Conservation (phyloP, 2,888 invertebrate species). For the Mesodorylaimus sp. region DNA sequence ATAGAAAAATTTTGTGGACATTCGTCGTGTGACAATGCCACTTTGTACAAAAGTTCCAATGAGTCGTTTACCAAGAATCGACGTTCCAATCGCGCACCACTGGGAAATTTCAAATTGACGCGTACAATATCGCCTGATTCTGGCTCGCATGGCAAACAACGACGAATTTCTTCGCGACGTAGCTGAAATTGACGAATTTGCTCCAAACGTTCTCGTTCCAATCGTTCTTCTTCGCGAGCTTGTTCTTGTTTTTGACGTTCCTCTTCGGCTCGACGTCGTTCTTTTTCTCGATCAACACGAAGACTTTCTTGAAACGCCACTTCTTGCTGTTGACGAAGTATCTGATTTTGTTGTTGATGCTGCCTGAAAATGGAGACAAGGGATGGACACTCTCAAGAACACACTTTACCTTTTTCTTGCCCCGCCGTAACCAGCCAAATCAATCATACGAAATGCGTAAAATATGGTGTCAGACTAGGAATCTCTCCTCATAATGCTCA, state of each 20-base stretch:
- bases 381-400: too few species aligned
- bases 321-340: conserved; percentile 72
- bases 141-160: conserved; percentile 1
- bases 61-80: conserved; percentile 29
- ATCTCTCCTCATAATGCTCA: too few species aligned
- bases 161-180: conserved; percentile 1
- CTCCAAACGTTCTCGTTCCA: conserved; percentile 31
- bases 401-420: too few species aligned
- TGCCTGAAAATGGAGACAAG: neutral
- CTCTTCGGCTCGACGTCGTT: conserved; percentile 48
- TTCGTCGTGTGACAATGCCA: conserved; percentile 4
- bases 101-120: conserved; percentile 31
- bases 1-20: conserved; percentile 9
- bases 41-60: conserved; percentile 19
- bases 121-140: conserved; percentile 24
- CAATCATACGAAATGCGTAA: too few species aligned
- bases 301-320: conserved; percentile 78
- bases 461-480: too few species aligned
- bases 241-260: conserved; percentile 32
- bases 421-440: too few species aligned
- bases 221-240: conserved; percentile 32
- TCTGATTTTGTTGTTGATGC: conserved; percentile 46
- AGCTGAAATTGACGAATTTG: neutral
- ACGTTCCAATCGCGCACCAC: conserved; percentile 29
- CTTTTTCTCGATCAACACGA: conserved; percentile 82